Base-by-base conservation (phyloP, 2,888 invertebrate species). In the Eulithis testata region DNA sequence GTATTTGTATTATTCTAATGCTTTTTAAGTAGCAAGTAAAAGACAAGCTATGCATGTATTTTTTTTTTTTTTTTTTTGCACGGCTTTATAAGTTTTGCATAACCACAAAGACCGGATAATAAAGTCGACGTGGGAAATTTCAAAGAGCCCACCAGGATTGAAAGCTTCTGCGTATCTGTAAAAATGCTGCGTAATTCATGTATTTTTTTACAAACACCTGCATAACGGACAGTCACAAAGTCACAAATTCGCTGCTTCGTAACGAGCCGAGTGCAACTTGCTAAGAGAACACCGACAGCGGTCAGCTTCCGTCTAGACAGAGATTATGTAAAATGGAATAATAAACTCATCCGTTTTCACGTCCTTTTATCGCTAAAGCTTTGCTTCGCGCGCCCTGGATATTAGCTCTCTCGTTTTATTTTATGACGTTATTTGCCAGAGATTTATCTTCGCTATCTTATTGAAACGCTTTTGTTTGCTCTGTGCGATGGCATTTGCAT, bases 301-400 rank as follows among this genome's bases (percentile, higher is more conserved):
- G 80, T 79, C 85, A 85, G 85, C 85, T 88, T 86, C 86, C 87
- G 91, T 91, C 91, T 91, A 92, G 91, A 91, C 91, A 77, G 87
- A 90, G 90, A 90, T 91, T 90, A 91, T 86, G 88, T 82, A 84
- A 89, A 90, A 88, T 85, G 82, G 82, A 84, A 86, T 86, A 83
- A 83, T 84, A 84, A 86, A 82, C 82, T 83, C 84, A 83, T 85
- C 85, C 84, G 78, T 84, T 87, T 87, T 83, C 82, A 77, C 77
- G 75, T 80, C 78, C 79, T 80, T 86, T 87, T 88, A 87, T 85
- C 82, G 83, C 81, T 76, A 81, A 79, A 78, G 82, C 81, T 85
- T 84, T 84, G 79, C 80, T 80, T 81, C 79, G 78, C 81, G 77
- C 77, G 81, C 78, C 84, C 81, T 82, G 66, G 77, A 85, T 85